Base-by-base conservation (phyloP, 1,140 invertebrate species). In the Nilaparvata lugens region DNA sequence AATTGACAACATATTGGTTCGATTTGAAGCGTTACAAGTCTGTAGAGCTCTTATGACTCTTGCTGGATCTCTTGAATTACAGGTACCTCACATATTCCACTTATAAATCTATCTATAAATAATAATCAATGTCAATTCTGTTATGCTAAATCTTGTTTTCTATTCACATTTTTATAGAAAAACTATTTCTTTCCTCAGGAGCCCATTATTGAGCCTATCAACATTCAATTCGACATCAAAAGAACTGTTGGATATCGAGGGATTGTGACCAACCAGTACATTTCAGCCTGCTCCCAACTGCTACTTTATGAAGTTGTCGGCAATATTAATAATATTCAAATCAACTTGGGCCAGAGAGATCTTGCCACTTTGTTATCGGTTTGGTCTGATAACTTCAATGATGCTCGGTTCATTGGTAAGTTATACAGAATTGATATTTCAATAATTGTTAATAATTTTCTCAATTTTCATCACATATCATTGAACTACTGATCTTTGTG, bases 311-410 rank as follows among this genome's bases (percentile, higher is more conserved):
- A 88, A 54, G 74, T 89, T 0, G 80, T 82, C 63, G 81, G 85
- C 1, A 78, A 82, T 1, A 75, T 89, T 64, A 86, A 89, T 59
- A 75, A 75, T 9, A 77, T 91, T 1, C 72, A 78, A 40, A 73
- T 88, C 6, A 87, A 87, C 65, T 66, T 89, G 1, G 86, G 86
- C 4, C 86, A 88, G 69, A 82, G 81, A 67, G 87, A 90, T 70
- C 68, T 89, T 2, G 81, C 82, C 1, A 85, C 82, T 0, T 74
- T 88, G 19, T 74, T 87, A 19, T 79, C 80, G 1, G 82, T 89
- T 18, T 86, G 84, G 78, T 79, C 79, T 25, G 86, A 88, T 60
- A 87, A 86, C 63, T 69, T 82, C 59, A 71, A 74, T 23, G 76
- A 79, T 65, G 76, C 73, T 19, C 66, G 73, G 60, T 72, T 78